Conservation (phyloP, 1,140 invertebrate species). For the Neodiprion fabricii region DNA sequence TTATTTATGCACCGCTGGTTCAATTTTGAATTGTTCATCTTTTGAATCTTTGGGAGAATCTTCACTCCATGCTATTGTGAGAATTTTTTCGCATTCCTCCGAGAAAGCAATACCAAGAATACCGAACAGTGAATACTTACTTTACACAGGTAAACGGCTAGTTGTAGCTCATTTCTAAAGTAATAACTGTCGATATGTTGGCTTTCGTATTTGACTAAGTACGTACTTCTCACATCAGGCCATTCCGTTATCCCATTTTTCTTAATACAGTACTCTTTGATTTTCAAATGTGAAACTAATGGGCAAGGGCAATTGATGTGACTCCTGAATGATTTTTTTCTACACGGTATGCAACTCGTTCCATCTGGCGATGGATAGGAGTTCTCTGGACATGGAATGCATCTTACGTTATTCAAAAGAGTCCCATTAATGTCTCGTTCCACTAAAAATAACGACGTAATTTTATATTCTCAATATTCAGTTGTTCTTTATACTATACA, state of each 20-base stretch:
- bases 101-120: constrained; percentile 15
- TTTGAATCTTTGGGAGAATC: no score
- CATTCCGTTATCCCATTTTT: constrained; percentile 43
- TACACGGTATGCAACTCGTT: constrained; percentile 57
- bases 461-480: constrained; percentile 10
- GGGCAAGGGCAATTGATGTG: constrained; percentile 44
- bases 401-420: constrained; percentile 47
- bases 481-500: constrained; percentile 14
- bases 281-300: constrained; percentile 34
- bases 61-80: no score
- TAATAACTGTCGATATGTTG: constrained; percentile 59
- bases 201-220: constrained; percentile 52
- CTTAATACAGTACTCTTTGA: constrained; percentile 55
- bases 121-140: constrained; percentile 43
- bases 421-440: constrained; percentile 56
- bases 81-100: constrained; percentile 14
- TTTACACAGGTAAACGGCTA: constrained; percentile 62
- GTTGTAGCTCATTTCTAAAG: constrained; percentile 58
- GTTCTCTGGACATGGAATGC: constrained; percentile 57
- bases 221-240: constrained; percentile 48
- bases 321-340: constrained; percentile 32
- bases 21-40: no score
- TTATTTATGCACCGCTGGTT: no score
- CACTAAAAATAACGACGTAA: constrained; percentile 42
- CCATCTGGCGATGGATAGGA: constrained; percentile 53